A percentile compares a stretch with the other conserved stretches of the same genome.
Conservation (phyloP, 2,797 vertebrate genomes). For the Thamnophis elegans region DNA sequence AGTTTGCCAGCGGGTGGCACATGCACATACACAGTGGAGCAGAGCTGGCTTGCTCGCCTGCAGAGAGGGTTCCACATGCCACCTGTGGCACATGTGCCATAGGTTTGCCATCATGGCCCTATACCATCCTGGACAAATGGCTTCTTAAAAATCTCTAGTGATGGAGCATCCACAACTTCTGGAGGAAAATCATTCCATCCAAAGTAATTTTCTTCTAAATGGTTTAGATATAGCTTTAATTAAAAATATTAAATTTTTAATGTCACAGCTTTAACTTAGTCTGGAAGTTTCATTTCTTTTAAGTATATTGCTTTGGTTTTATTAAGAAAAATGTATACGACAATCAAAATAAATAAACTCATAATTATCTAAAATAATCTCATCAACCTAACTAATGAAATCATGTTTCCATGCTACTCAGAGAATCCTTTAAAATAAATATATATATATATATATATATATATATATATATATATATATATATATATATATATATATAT, state of each 20-base stretch:
- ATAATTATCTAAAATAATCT: not conserved
- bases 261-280: not conserved
- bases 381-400: conserved; percentile 2
- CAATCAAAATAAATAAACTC: not conserved
- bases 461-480: no score
- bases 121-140: no score
- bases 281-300: not conserved
- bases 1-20: no score
- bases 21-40: no score
- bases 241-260: not conserved
- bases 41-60: no score
- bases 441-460: no score
- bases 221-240: not conserved
- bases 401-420: not conserved
- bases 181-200: not conserved
- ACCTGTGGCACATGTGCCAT: no score
- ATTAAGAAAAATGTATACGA: not conserved
- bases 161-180: not conserved
- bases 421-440: not conserved
- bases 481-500: no score
- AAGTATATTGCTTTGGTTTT: not conserved
- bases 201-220: not conserved
- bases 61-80: no score
- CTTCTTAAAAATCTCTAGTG: not conserved
- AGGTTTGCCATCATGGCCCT: no score